Base-by-base conservation (phyloP, 53 echinoderm and acorn worm genomes). In the Hippasteria phrygiana region DNA sequence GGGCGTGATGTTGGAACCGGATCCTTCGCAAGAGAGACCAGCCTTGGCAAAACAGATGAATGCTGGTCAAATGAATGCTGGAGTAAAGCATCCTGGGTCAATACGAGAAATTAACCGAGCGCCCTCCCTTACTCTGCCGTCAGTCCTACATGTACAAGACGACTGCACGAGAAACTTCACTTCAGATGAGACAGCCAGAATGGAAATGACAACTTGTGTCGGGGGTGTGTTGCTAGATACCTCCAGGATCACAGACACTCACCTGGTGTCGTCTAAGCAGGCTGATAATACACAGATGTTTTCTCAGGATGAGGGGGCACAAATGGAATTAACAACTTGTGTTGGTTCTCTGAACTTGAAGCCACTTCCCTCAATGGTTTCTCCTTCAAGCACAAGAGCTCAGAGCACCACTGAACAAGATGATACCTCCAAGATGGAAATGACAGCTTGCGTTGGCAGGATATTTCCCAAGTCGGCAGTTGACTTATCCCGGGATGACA, bases 251-350 rank as follows among this genome's bases (percentile, higher is more conserved):
- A 17, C 38, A 31, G 71, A 54, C 1, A 22, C 47, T 26, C 41
- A 41, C 18, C 74, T 29, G 1, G 24, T 13, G 11, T 39, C 2
- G n/a, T 14, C 8, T 9, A 53, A 34, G 41, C 74, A 87, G 31
- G 40, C 35, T 31, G 74, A 59, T 18, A 41, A 43, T 14, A 59
- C 78, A 39, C 55, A 59, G 14, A 55, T 59, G 9, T 78, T 78
- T 39, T 0, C 78, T 78, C 32, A 27, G 27, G 93, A 91, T 16
- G 84, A 85, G 43, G 69, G 90, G 51, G 90, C 69, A 54, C 78
- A 93, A 14, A 93, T 93, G 93, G 93, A 93, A 42, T 29, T 93
- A 40, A 93, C 93, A 77, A 42, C 66, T 13, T 92, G 92, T 42
- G 17, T 89, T 27, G 32, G 67, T 39, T 39, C 55, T 26, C 56